Conservation (phyloP, 2,797 vertebrate genomes). For the Gymnopithys bicolor region DNA sequence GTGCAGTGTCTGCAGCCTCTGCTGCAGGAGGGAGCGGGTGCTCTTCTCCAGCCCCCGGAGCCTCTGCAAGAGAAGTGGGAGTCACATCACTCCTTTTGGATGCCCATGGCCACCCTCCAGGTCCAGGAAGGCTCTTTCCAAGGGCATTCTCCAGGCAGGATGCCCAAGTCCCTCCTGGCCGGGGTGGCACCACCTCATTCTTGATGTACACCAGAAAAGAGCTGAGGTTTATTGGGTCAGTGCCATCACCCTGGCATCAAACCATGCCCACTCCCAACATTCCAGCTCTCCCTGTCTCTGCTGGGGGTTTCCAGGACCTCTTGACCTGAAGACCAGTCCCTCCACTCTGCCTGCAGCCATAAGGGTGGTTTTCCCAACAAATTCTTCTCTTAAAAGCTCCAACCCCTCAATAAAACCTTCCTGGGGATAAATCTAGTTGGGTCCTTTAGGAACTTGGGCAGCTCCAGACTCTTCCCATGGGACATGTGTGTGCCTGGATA, state of each 20-base stretch:
- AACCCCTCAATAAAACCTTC: neutral
- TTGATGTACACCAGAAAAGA: rapidly evolving
- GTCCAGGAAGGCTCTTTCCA: neutral
- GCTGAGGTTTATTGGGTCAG: neutral
- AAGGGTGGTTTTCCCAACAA: neutral
- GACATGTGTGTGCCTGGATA: rapidly evolving
- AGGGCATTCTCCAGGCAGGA: neutral
- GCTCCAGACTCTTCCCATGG: neutral
- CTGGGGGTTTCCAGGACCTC: neutral
- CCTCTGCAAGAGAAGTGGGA: conserved; percentile 49
- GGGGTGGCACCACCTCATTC: rapidly evolving
- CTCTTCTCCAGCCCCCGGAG: conserved; percentile 73
- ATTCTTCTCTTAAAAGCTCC: neutral
- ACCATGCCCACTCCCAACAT: neutral
- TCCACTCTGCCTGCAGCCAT: rapidly evolving
- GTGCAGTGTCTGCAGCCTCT: conserved; percentile 66
- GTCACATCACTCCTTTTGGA: rapidly evolving
- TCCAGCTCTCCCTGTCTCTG: neutral
- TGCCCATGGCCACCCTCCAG: rapidly evolving
- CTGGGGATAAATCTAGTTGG: neutral
- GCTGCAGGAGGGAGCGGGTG: conserved; percentile 46
- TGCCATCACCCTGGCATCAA: rapidly evolving
- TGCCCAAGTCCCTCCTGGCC: neutral
- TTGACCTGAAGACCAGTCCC: neutral
- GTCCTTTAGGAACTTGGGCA: neutral